Evolutionary conservation across 2,888 invertebrate species (phyloP).

Genomic region (Drosophila prostipennis): DNA sequence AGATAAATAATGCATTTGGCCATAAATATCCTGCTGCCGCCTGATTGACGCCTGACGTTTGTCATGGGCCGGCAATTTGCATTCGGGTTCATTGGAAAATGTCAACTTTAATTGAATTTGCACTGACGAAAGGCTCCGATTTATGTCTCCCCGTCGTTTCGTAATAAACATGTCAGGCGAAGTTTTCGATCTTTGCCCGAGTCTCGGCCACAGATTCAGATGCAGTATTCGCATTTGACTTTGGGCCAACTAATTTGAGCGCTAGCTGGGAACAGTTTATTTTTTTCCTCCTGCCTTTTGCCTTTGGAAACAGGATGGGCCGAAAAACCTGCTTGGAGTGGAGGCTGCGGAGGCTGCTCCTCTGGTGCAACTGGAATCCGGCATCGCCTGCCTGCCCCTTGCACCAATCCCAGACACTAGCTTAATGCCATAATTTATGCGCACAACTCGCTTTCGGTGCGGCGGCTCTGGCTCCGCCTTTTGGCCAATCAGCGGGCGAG

Average conservation of each 20-base stretch:
- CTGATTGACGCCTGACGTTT: slow-evolving; percentile 63
- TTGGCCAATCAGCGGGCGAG: slow-evolving; percentile 70
- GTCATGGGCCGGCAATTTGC: slow-evolving; percentile 45
- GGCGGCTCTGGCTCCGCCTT: slow-evolving; percentile 69
- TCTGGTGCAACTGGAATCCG: slow-evolving; percentile 40
- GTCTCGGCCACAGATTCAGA: slow-evolving; percentile 16
- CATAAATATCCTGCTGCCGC: slow-evolving; percentile 64
- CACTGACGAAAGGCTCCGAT: slow-evolving; percentile 61
- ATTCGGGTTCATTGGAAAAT: slow-evolving; percentile 68
- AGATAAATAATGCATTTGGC: slow-evolving; percentile 45
- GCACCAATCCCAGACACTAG: slow-evolving; percentile 81
- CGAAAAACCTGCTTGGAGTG: slow-evolving; percentile 64
- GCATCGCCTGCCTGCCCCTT: slow-evolving; percentile 41
- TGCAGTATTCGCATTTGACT: slow-evolving; percentile 50
- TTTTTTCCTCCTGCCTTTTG: not conserved
- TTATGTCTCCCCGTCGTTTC: slow-evolving; percentile 59
- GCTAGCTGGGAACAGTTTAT: slow-evolving; percentile 44
- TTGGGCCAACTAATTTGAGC: slow-evolving; percentile 48
- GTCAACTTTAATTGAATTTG: slow-evolving; percentile 80
- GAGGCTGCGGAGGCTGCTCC: slow-evolving; percentile 50
- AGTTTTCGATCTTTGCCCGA: slow-evolving; percentile 38
- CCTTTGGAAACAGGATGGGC: slow-evolving; percentile 14
- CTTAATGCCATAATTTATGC: slow-evolving; percentile 81
- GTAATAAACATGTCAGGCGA: slow-evolving; percentile 76
- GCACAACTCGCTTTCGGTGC: slow-evolving; percentile 62